phyloP scores from a whole-genome alignment of 2,113 vertebrate genomes.

The Pristiophorus japonicus region DNA sequence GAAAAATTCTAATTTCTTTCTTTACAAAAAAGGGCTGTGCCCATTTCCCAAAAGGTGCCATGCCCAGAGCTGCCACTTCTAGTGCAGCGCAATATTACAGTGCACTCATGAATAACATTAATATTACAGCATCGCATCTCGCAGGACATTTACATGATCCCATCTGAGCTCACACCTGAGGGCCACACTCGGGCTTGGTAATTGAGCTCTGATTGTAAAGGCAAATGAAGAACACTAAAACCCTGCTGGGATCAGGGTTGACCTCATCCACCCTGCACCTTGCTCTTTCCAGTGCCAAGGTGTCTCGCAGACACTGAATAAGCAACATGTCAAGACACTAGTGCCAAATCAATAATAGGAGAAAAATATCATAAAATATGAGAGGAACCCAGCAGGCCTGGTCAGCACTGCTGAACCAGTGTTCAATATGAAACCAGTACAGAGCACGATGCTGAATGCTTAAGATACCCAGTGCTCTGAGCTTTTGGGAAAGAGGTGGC shows the following conservation, averaged over 20 bases:
- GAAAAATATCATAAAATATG: slow-evolving; percentile 38
- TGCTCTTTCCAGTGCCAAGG: slow-evolving; percentile 68
- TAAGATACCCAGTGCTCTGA: slow-evolving; percentile 41
- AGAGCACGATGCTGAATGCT: slow-evolving; percentile 46
- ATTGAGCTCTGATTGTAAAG: slow-evolving; percentile 65
- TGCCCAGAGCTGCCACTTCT: slow-evolving; percentile 39
- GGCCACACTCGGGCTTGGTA: slow-evolving; percentile 62
- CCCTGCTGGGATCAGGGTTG: slow-evolving; percentile 64
- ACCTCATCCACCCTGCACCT: slow-evolving; percentile 63
- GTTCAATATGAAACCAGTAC: slow-evolving; percentile 51
- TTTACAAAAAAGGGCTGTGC: slow-evolving; percentile 17
- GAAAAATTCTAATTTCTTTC: slow-evolving; percentile 1
- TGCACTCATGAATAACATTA: slow-evolving; percentile 57
- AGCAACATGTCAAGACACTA: slow-evolving; percentile 67
- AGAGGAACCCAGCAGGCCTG: background rate
- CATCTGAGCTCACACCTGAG: slow-evolving; percentile 72
- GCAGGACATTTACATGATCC: slow-evolving; percentile 73
- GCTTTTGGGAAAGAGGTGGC: slow-evolving; percentile 57
- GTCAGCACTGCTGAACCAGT: slow-evolving; percentile 52
- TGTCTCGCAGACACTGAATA: slow-evolving; percentile 66
- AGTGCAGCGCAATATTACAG: slow-evolving; percentile 70
- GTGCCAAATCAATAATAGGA: slow-evolving; percentile 61
- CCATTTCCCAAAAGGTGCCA: slow-evolving; percentile 31
- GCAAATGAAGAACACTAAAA: slow-evolving; percentile 77
- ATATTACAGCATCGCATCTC: slow-evolving; percentile 64